Conservation (phyloP, 2,888 invertebrate species). For the Scaptomyza reducta region DNA sequence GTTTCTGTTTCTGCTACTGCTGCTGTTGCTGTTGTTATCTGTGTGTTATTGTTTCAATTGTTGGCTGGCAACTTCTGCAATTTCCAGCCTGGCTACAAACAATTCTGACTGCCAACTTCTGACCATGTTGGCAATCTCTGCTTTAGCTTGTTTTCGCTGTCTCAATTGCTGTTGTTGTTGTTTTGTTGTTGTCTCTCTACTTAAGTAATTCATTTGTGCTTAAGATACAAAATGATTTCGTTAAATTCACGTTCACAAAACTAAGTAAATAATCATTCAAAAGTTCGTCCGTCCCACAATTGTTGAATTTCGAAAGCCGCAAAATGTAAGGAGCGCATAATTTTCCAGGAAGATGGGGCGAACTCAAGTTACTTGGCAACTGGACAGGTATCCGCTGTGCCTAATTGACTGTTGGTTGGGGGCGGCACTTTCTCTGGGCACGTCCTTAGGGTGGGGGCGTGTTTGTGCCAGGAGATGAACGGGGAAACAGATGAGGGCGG, state of each 20-base stretch:
- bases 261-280: constrained; percentile 73
- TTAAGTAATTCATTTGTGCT: constrained; percentile 77
- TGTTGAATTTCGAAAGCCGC: constrained; percentile 61
- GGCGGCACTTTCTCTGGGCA: neutral
- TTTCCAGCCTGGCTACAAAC: constrained; percentile 50
- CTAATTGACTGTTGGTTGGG: constrained; percentile 65
- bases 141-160: constrained; percentile 27
- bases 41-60: constrained; percentile 59
- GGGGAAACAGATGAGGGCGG: neutral
- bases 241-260: constrained; percentile 69
- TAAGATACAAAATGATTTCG: constrained; percentile 72
- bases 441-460: neutral
- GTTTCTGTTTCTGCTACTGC: neutral
- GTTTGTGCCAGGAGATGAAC: constrained; percentile 14
- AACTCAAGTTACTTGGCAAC: constrained; percentile 17
- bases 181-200: constrained; percentile 37
- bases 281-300: constrained; percentile 42
- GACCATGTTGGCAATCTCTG: constrained; percentile 44
- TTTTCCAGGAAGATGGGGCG: constrained; percentile 35
- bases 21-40: constrained; percentile 36
- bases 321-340: constrained; percentile 77
- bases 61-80: constrained; percentile 51
- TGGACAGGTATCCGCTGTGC: constrained; percentile 60
- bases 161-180: constrained; percentile 14
- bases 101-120: constrained; percentile 43